These are phyloP conservation scores for Mugil cephalus DNA, from an alignment of 2,113 vertebrate species.

Conservation along the genomic window DNA sequence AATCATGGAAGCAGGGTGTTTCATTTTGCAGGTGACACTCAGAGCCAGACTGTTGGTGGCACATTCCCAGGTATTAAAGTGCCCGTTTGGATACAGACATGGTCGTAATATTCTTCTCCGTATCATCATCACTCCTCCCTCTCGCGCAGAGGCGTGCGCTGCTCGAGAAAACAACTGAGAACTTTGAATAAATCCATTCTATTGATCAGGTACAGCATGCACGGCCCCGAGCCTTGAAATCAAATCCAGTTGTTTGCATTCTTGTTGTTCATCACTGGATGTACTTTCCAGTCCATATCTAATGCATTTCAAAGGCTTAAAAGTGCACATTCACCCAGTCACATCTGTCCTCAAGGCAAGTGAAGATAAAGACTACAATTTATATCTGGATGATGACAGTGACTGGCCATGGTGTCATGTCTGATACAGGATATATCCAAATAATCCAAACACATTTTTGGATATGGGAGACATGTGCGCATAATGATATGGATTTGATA, in stretches of 20 bases:
- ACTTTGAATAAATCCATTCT: slow-evolving; percentile 41
- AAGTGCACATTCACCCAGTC: too few species aligned
- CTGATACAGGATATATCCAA: not conserved
- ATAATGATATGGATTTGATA: too few species aligned
- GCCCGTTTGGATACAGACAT: slow-evolving; percentile 17
- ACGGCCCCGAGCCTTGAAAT: slow-evolving; percentile 34
- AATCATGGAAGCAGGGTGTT: slow-evolving; percentile 27
- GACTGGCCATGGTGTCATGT: not conserved
- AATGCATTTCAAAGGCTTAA: too few species aligned
- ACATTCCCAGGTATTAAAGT: slow-evolving; percentile 18
- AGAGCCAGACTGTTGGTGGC: slow-evolving; percentile 18
- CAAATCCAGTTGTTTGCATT: slow-evolving; percentile 42
- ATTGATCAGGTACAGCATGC: slow-evolving; percentile 43
- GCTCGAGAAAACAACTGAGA: slow-evolving; percentile 30
- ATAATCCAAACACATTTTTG: too few species aligned
- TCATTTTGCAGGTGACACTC: slow-evolving; percentile 38
- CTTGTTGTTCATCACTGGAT: slow-evolving; percentile 14
- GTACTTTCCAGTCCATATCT: not conserved
- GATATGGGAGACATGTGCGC: not conserved
- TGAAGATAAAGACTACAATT: not conserved
- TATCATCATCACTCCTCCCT: not conserved
- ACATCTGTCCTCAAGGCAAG: not conserved
- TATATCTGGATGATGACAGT: not conserved
- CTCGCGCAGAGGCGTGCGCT: not conserved
- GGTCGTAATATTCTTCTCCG: slow-evolving; percentile 1